Evolutionary conservation across 2,888 invertebrate species (phyloP).

Genomic region (Vanessa cardui): DNA sequence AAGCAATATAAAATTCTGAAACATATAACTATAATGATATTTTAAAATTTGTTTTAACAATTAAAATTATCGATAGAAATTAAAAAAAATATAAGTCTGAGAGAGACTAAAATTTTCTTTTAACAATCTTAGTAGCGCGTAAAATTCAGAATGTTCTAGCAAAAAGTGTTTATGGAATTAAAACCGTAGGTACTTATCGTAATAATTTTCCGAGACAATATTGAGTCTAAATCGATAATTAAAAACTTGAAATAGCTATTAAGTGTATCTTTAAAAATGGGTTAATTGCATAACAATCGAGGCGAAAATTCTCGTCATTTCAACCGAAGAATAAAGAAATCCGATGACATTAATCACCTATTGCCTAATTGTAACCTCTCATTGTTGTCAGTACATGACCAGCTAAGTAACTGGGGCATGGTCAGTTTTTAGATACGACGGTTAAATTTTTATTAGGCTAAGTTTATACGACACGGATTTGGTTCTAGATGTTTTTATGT

Average conservation of each 20-base stretch:
- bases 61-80: neutral
- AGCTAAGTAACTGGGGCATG: conserved; percentile 32
- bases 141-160: too few relatives aligned
- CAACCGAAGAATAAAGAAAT: conserved; percentile 18
- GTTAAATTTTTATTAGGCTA: conserved; percentile 7
- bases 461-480: neutral
- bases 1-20: neutral
- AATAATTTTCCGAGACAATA: neutral
- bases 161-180: too few relatives aligned
- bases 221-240: neutral
- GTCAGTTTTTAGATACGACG: conserved; percentile 30
- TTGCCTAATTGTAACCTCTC: conserved; percentile 41
- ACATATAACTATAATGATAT: too few relatives aligned
- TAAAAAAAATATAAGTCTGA: too few relatives aligned
- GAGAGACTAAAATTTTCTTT: too few relatives aligned
- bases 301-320: conserved; percentile 20
- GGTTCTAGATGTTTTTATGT: neutral
- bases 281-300: conserved; percentile 14
- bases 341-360: conserved; percentile 31
- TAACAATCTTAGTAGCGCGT: too few relatives aligned
- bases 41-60: too few relatives aligned
- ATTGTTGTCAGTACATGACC: conserved; percentile 24
- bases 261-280: conserved; percentile 7
- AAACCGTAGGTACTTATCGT: neutral
- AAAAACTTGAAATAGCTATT: conserved; percentile 3